A percentile compares a stretch with the other conserved stretches of the same genome.
Conservation (phyloP, 2,113 vertebrate genomes). For the Leptodactylus fuscus region DNA sequence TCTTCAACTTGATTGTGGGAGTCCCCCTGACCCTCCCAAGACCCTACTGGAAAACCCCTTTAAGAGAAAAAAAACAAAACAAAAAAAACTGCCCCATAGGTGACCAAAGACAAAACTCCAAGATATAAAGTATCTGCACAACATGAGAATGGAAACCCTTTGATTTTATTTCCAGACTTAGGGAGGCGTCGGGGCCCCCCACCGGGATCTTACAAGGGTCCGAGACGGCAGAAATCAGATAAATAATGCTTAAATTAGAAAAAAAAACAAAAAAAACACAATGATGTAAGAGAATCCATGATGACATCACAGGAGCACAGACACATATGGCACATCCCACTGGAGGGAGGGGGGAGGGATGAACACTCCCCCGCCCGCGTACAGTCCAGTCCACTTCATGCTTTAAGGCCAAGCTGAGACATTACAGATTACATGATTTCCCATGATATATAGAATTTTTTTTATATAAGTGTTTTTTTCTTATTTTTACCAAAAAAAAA, state of each 20-base stretch:
- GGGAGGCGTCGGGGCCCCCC: background rate
- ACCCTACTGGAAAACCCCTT: too few relatives aligned
- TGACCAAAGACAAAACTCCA: too few relatives aligned
- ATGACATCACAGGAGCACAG: background rate
- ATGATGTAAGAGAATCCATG: background rate
- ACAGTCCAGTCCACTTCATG: background rate
- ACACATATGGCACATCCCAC: constrained; percentile 9
- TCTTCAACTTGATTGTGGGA: too few relatives aligned
- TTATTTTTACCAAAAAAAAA: background rate
- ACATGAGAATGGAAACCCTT: background rate
- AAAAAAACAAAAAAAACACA: background rate
- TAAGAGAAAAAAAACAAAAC: too few relatives aligned
- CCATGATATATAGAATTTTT: too few relatives aligned
- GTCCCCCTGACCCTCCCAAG: too few relatives aligned
- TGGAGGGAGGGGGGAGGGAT: background rate
- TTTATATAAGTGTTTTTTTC: background rate
- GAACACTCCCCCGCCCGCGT: background rate
- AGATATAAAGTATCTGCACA: background rate
- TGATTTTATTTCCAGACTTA: background rate
- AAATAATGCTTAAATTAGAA: background rate
- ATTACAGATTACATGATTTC: too few relatives aligned
- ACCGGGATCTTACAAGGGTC: background rate
- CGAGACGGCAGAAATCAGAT: background rate
- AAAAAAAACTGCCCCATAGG: too few relatives aligned
- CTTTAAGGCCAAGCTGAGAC: background rate